These are phyloP conservation scores for Gadopsis marmoratus DNA, from an alignment of 2,797 vertebrate genomes.

Conservation along the genomic window DNA sequence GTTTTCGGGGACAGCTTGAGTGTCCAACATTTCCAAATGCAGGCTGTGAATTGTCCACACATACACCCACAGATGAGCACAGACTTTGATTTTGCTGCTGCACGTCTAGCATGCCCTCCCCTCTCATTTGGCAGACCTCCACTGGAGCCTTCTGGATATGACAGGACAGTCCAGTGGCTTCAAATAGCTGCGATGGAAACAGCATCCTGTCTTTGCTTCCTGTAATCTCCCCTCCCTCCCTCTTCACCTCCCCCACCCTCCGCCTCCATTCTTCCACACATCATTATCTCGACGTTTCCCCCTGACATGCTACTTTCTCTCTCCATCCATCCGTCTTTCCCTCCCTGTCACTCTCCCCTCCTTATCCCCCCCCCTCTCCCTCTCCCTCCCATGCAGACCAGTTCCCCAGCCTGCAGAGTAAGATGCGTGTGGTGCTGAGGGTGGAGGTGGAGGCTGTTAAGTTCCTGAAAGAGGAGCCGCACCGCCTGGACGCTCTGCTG, in stretches of 20 bases:
- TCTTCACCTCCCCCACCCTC: background rate
- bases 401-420: conserved; percentile 96
- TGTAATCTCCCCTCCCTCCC: conserved; percentile 16
- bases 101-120: background rate
- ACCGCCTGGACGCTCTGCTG: conserved; percentile 93
- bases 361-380: background rate
- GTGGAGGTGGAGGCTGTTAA: conserved; percentile 98
- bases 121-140: conserved; percentile 14
- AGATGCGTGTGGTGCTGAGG: conserved; percentile 95
- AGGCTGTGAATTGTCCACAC: conserved; percentile 1
- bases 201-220: conserved; percentile 6
- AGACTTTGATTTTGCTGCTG: background rate
- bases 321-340: background rate
- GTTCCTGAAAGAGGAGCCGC: conserved; percentile 96
- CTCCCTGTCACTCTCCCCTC: background rate
- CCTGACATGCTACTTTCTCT: background rate
- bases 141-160: conserved; percentile 4
- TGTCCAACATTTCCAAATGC: background rate
- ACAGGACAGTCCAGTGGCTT: conserved; percentile 29
- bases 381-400: conserved; percentile 84
- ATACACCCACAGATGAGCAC: background rate
- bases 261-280: background rate
- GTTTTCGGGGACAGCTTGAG: conserved; percentile 1
- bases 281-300: conserved; percentile 19
- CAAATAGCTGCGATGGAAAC: conserved; percentile 19